A percentile compares a stretch with the other conserved stretches of the same genome.
Evolutionary conservation across 2,888 invertebrate genomes (phyloP).

Genomic region (Dioctria linearis): DNA sequence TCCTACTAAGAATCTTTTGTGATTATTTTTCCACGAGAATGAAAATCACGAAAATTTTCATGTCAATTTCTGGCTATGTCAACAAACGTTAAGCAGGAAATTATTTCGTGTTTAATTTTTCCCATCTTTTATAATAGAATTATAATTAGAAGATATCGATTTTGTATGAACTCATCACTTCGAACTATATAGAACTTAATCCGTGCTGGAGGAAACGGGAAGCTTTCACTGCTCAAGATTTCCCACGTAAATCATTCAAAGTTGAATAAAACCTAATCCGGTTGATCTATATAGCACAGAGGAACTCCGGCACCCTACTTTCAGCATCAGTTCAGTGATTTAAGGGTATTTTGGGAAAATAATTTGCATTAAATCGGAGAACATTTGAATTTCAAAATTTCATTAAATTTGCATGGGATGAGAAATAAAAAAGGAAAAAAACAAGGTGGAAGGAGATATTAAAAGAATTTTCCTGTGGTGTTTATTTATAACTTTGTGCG

Average conservation of each 20-base stretch:
- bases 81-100: no score
- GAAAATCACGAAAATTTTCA: no score
- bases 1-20: no score
- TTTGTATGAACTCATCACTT: neutral
- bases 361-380: constrained; percentile 4
- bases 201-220: no score
- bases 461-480: neutral
- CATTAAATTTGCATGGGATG: neutral
- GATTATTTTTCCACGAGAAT: no score
- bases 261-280: neutral
- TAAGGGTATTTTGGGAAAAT: neutral
- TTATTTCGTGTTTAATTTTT: no score
- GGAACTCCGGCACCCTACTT: neutral
- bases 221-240: neutral
- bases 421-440: neutral
- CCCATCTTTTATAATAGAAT: neutral
- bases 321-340: neutral
- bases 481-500: neutral
- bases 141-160: constrained; percentile 1
- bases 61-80: no score
- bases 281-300: neutral
- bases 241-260: constrained; percentile 35
- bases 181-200: no score
- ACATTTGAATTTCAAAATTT: constrained; percentile 16
- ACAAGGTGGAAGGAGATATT: neutral